Percentiles rank a stretch among this genome's conserved stretches.
Conservation (phyloP, 2,113 vertebrate species). For the Caranx ignobilis region DNA sequence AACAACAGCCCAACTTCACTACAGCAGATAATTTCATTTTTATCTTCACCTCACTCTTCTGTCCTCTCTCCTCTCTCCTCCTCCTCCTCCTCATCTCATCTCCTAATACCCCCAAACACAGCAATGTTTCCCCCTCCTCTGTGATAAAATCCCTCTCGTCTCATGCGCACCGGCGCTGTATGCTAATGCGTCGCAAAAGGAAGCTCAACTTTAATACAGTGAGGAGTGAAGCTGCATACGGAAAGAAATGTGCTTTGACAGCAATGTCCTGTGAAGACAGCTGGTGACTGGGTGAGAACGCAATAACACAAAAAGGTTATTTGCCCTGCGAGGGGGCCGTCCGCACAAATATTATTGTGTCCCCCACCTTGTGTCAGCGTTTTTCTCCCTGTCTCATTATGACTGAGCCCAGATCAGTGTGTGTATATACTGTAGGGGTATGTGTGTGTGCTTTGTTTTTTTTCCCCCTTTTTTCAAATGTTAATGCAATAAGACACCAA, state of each 20-base stretch:
- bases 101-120: conserved; percentile 45
- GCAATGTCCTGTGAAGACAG: conserved; percentile 67
- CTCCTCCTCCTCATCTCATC: neutral
- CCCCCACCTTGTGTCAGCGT: conserved; percentile 63
- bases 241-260: conserved; percentile 70
- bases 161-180: conserved; percentile 43
- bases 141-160: conserved; percentile 64
- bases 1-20: conserved; percentile 35
- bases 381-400: conserved; percentile 70
- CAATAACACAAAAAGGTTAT: conserved; percentile 77
- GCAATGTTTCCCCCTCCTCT: conserved; percentile 53
- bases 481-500: neutral
- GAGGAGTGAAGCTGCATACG: conserved; percentile 53
- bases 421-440: conserved; percentile 4
- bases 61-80: conserved; percentile 3
- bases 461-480: conserved; percentile 12
- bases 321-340: conserved; percentile 62
- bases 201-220: conserved; percentile 57
- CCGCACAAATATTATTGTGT: conserved; percentile 63
- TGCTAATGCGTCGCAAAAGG: conserved; percentile 60
- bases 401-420: conserved; percentile 26
- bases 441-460: conserved; percentile 16
- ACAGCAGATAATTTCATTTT: conserved; percentile 37
- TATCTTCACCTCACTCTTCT: conserved; percentile 16
- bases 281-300: conserved; percentile 62